Percentiles rank a stretch among this genome's conserved stretches.
phyloP scores from a whole-genome alignment of 2,113 vertebrate genomes.

The Python bivittatus region DNA sequence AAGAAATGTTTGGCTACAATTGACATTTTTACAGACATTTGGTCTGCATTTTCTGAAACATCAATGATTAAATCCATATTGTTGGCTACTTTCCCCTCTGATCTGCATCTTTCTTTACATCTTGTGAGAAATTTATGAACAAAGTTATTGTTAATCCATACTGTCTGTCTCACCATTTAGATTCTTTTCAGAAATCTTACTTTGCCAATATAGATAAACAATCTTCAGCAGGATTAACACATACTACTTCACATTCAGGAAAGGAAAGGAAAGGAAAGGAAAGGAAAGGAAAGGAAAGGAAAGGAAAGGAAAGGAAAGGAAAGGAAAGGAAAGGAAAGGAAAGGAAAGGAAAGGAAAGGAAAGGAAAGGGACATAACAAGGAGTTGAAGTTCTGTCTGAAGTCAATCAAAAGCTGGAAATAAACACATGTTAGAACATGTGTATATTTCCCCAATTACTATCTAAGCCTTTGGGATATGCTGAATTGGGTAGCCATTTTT shows the following conservation, averaged over 20 bases:
- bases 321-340: too few relatives aligned
- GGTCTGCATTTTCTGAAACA: conserved; percentile 73
- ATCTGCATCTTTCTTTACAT: conserved; percentile 71
- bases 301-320: too few relatives aligned
- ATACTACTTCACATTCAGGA: not conserved
- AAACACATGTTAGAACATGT: not conserved
- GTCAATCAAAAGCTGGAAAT: not conserved
- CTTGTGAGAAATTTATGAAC: conserved; percentile 70
- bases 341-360: too few relatives aligned
- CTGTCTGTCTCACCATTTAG: conserved; percentile 68
- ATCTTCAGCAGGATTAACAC: conserved; percentile 17
- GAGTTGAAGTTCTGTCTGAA: not conserved
- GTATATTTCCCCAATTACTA: not conserved
- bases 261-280: not conserved
- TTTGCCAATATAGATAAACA: conserved; percentile 21
- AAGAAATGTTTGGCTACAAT: conserved; percentile 70
- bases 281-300: too few relatives aligned
- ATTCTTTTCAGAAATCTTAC: conserved; percentile 57
- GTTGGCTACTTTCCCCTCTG: conserved; percentile 67
- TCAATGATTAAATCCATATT: conserved; percentile 72
- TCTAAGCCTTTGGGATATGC: not conserved
- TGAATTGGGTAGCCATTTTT: not conserved
- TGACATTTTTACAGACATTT: conserved; percentile 74
- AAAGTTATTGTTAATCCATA: conserved; percentile 70
- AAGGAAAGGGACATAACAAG: not conserved